Conservation (phyloP, 2,113 vertebrate species). For the Myiagra hebetior region DNA sequence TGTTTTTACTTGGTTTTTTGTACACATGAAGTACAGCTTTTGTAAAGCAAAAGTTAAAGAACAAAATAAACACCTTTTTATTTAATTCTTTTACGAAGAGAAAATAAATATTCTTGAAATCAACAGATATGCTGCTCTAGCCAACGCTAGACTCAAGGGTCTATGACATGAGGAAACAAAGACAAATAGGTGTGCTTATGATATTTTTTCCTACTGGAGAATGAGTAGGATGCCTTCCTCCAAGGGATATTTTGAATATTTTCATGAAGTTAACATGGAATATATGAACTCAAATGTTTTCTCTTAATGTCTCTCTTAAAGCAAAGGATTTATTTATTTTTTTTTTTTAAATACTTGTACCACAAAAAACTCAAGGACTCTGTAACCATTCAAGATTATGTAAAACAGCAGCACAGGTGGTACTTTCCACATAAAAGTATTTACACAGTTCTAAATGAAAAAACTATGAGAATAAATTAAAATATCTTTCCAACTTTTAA, state of each 20-base stretch:
- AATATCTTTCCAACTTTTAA: not conserved
- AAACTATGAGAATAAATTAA: not conserved
- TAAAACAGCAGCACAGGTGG: not conserved
- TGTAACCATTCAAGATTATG: not conserved
- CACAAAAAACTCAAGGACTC: not conserved
- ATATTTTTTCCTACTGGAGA: not conserved
- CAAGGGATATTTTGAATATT: not conserved
- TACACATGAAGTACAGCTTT: not conserved
- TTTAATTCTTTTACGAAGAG: not conserved
- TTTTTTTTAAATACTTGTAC: not conserved
- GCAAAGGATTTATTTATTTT: not conserved
- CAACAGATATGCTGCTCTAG: not conserved
- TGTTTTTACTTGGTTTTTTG: not conserved
- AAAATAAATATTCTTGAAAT: not conserved
- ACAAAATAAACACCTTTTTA: not conserved
- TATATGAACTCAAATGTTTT: not conserved
- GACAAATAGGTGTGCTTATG: not conserved
- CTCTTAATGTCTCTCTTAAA: not conserved
- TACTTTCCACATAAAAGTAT: not conserved
- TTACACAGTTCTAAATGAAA: not conserved
- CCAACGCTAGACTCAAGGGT: not conserved
- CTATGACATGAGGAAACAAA: not conserved
- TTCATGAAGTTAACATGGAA: not conserved
- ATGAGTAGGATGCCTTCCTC: not conserved
- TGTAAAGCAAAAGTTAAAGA: not conserved